A percentile compares a stretch with the other conserved stretches of the same genome.
These are phyloP conservation scores for Thermophis baileyi DNA, from an alignment of 2,113 vertebrate species.

Conservation along the genomic window DNA sequence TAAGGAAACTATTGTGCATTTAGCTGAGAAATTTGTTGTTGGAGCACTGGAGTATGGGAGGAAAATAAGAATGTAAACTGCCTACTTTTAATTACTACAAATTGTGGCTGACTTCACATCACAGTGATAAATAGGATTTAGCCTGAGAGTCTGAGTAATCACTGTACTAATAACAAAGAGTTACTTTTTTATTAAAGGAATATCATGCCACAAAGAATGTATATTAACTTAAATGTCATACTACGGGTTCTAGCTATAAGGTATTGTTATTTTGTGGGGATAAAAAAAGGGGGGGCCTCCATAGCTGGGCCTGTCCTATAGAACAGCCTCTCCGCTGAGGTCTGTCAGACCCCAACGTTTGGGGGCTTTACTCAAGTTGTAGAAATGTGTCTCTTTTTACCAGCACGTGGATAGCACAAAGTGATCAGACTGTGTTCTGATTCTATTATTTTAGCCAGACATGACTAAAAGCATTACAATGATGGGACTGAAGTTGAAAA, in stretches of 20 bases:
- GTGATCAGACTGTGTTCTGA: not conserved
- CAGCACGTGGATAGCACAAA: not conserved
- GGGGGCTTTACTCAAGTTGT: not conserved
- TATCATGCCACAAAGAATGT: not conserved
- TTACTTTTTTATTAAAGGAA: not conserved
- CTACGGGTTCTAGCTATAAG: not conserved
- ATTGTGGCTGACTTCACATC: not conserved
- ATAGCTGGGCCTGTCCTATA: not conserved
- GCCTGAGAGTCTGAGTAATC: not conserved
- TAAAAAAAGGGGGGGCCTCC: not conserved
- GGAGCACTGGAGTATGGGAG: not conserved
- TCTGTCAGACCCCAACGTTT: not conserved
- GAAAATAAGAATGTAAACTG: not conserved
- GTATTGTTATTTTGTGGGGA: not conserved
- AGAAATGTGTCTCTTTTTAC: not conserved
- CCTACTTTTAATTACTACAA: not conserved
- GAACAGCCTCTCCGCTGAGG: not conserved
- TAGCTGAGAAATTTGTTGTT: not conserved
- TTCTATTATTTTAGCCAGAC: not conserved
- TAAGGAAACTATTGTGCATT: not conserved
- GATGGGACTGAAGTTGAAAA: not conserved
- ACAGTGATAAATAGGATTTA: not conserved
- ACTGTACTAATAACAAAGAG: not conserved
- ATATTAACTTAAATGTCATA: not conserved
- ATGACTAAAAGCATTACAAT: not conserved